Conservation (phyloP, 2,797 vertebrate genomes). For the Loriculus beryllinus region DNA sequence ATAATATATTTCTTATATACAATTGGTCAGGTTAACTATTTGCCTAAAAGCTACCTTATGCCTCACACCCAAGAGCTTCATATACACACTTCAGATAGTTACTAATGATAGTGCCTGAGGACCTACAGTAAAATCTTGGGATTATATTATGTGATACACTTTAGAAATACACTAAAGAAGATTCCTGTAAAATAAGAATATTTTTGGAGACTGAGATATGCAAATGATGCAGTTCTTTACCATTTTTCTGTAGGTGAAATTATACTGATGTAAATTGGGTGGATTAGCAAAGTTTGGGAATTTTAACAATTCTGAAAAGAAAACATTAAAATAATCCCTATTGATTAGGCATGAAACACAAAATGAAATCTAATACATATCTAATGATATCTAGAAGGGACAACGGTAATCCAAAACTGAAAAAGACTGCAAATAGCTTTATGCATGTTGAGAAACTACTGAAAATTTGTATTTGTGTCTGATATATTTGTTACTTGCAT, state of each 20-base stretch:
- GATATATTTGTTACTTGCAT: neutral
- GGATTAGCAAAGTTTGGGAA: neutral
- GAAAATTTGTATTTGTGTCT: neutral
- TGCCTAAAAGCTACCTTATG: neutral
- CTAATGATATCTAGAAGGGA: neutral
- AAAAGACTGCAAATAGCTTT: neutral
- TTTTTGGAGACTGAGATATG: neutral
- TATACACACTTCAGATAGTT: neutral
- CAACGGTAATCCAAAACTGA: neutral
- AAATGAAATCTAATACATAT: neutral
- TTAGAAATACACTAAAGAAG: neutral
- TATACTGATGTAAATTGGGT: neutral
- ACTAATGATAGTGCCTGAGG: neutral
- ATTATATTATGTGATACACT: neutral
- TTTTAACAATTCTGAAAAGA: neutral
- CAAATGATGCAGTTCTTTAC: neutral
- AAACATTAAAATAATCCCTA: rapidly evolving
- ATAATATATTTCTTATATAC: neutral
- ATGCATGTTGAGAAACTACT: neutral
- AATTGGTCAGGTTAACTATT: neutral
- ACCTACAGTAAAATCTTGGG: neutral
- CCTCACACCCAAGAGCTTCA: neutral
- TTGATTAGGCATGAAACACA: neutral
- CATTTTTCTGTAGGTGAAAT: neutral
- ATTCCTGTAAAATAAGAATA: neutral